These are phyloP conservation scores for Chroicocephalus ridibundus DNA, from an alignment of 2,113 vertebrate species.

Conservation along the genomic window DNA sequence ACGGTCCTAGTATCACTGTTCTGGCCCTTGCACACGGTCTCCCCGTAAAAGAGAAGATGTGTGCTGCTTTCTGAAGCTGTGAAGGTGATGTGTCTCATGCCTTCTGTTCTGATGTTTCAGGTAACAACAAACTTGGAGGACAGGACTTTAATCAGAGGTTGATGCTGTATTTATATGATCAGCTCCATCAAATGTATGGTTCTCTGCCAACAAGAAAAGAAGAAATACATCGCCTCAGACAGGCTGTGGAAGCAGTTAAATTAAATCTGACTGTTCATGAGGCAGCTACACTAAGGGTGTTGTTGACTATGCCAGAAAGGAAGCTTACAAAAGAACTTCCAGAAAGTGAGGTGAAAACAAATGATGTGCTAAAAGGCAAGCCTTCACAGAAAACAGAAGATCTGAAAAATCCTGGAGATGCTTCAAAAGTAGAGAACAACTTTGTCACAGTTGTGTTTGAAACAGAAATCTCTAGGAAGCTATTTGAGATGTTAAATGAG, in stretches of 20 bases:
- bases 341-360: not conserved
- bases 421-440: not conserved
- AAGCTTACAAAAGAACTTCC: not conserved
- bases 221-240: conserved; percentile 89
- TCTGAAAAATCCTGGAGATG: not conserved
- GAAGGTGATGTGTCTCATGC: not conserved
- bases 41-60: not conserved
- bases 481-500: conserved; percentile 89
- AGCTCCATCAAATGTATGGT: conserved; percentile 79
- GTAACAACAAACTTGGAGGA: conserved; percentile 96
- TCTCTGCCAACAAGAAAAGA: conserved; percentile 83
- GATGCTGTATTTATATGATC: conserved; percentile 83
- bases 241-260: conserved; percentile 90
- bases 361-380: not conserved
- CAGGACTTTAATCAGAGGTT: conserved; percentile 97
- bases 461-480: conserved; percentile 78
- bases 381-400: not conserved
- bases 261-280: conserved; percentile 86
- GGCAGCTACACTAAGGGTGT: conserved; percentile 71
- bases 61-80: not conserved
- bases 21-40: not conserved
- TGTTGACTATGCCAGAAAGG: conserved; percentile 75
- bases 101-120: conserved; percentile 67
- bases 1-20: not conserved
- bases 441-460: conserved; percentile 76